A percentile compares a stretch with the other conserved stretches of the same genome.
Evolutionary conservation across 2,888 invertebrate species (phyloP).

Genomic region (Scaeva pyrastri): DNA sequence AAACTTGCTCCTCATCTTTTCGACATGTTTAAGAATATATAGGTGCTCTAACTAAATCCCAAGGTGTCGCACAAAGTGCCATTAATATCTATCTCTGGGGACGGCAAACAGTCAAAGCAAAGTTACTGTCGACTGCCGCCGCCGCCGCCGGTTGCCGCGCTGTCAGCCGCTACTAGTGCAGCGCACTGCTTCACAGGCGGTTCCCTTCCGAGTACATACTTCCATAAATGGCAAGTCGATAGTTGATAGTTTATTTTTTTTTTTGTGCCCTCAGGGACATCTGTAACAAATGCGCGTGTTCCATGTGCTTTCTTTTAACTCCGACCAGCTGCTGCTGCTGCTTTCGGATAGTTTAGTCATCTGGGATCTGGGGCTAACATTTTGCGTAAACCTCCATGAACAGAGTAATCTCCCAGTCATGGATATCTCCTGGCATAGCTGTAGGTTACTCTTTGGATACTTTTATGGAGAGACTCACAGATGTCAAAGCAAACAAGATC

Average conservation of each 20-base stretch:
- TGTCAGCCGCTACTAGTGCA: neutral
- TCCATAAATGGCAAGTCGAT: conserved; percentile 37
- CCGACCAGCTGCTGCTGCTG: conserved; percentile 14
- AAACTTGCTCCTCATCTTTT: conserved; percentile 17
- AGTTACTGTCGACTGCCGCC: conserved; percentile 52
- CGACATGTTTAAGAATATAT: neutral
- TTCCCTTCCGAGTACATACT: conserved; percentile 39
- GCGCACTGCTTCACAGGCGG: neutral
- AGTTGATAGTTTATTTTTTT: conserved; percentile 26
- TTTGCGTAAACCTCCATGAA: conserved; percentile 17
- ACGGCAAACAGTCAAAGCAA: conserved; percentile 52
- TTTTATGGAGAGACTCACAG: conserved; percentile 14
- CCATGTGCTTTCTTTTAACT: conserved; percentile 5
- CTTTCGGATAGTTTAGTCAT: conserved; percentile 33
- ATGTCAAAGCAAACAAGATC: conserved; percentile 49
- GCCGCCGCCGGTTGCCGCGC: neutral
- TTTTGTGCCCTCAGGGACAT: conserved; percentile 40
- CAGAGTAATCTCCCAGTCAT: conserved; percentile 35
- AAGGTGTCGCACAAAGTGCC: conserved; percentile 69
- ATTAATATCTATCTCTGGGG: conserved; percentile 56
- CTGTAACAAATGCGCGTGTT: conserved; percentile 44
- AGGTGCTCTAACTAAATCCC: conserved; percentile 44
- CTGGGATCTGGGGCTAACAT: conserved; percentile 36
- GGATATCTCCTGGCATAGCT: conserved; percentile 35
- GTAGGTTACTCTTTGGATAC: conserved; percentile 20